These are phyloP conservation scores for Scaptomyza graminum DNA, from an alignment of 1,140 invertebrate species.

Conservation along the genomic window DNA sequence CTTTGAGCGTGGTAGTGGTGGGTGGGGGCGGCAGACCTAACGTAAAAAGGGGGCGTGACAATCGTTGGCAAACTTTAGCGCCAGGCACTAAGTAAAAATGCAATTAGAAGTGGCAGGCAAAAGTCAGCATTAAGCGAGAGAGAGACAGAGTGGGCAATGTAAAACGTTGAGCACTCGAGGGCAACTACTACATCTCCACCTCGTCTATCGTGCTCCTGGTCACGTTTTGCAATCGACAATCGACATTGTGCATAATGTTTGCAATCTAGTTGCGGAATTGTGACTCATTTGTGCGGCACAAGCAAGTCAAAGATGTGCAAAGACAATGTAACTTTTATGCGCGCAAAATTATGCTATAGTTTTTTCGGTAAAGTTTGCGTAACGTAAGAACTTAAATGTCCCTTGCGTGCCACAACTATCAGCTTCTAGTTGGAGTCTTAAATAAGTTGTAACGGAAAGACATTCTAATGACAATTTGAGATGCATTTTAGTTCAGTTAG, in stretches of 20 bases:
- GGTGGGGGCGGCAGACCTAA: background rate
- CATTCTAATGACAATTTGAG: too few relatives aligned
- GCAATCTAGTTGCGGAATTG: conserved; percentile 23
- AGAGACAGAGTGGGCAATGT: conserved; percentile 27
- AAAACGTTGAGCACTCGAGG: conserved; percentile 25
- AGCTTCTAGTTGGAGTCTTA: too few relatives aligned
- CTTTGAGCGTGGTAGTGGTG: too few relatives aligned
- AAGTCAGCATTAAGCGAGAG: conserved; percentile 15
- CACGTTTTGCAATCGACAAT: conserved; percentile 43
- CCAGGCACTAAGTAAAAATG: conserved; percentile 74
- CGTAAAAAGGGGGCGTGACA: conserved; percentile 7
- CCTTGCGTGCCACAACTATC: background rate
- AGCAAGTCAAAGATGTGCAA: conserved; percentile 6
- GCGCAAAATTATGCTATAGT: background rate
- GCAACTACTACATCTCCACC: too few relatives aligned
- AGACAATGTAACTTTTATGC: conserved; percentile 1
- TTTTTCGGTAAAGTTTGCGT: background rate
- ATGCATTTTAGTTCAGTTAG: too few relatives aligned
- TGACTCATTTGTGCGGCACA: conserved; percentile 14
- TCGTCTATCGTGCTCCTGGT: conserved; percentile 11
- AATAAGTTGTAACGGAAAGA: too few relatives aligned
- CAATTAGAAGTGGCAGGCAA: conserved; percentile 66
- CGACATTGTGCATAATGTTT: conserved; percentile 55
- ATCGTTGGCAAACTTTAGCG: conserved; percentile 52
- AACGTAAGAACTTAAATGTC: background rate